A percentile compares a stretch with the other conserved stretches of the same genome.
Conservation (phyloP, 2,797 vertebrate genomes). For the Acestrorhynchus altus region DNA sequence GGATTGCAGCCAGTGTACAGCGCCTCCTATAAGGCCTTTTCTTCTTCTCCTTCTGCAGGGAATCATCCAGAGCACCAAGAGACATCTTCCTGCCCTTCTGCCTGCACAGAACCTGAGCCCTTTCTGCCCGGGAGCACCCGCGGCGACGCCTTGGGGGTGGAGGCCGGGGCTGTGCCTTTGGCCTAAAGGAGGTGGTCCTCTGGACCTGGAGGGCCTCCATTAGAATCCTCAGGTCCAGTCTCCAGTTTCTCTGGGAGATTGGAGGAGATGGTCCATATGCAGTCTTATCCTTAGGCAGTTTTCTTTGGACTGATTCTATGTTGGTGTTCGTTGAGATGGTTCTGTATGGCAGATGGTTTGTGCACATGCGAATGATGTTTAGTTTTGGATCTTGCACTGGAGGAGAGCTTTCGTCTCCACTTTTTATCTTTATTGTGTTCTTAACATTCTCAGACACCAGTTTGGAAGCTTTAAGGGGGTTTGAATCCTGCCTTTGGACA, state of each 20-base stretch:
- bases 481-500: not conserved
- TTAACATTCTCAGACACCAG: not conserved
- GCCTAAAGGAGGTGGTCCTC: constrained; percentile 50
- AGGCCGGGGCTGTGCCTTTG: constrained; percentile 38
- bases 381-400: too few species aligned
- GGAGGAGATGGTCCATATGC: not conserved
- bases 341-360: too few species aligned
- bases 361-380: too few species aligned
- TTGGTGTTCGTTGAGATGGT: too few species aligned
- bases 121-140: constrained; percentile 7
- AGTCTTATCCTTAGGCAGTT: too few species aligned
- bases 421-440: not conserved
- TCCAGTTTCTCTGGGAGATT: constrained; percentile 10
- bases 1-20: constrained; percentile 58
- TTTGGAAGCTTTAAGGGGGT: not conserved
- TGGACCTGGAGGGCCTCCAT: constrained; percentile 47
- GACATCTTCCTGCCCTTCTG: constrained; percentile 52
- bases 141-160: not conserved
- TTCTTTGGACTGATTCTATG: too few species aligned
- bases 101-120: constrained; percentile 13
- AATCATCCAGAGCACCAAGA: constrained; percentile 51
- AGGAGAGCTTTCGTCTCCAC: too few species aligned
- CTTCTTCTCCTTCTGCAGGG: constrained; percentile 18
- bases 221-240: constrained; percentile 32
- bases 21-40: constrained; percentile 19